Conservation (phyloP, 2,797 vertebrate genomes). For the Gastrophryne carolinensis region DNA sequence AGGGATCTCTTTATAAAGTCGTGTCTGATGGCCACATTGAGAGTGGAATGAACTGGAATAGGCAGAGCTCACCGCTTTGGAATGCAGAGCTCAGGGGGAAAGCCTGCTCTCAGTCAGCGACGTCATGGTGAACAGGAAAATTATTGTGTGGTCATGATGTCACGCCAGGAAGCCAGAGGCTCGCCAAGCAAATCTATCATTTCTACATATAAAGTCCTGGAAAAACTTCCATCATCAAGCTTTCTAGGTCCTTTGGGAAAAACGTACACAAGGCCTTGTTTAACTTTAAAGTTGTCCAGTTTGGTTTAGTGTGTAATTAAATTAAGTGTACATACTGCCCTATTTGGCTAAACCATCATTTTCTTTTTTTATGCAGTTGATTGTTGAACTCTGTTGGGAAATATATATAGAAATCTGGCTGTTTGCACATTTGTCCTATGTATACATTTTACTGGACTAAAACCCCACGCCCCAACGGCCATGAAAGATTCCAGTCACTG, state of each 20-base stretch:
- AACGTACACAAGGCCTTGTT: not conserved
- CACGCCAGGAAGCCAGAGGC: constrained; percentile 19
- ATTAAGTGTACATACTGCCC: not conserved
- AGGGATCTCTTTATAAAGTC: constrained; percentile 3
- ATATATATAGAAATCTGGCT: not conserved
- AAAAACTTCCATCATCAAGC: not conserved
- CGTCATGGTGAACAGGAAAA: constrained; percentile 40
- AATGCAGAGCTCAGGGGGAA: constrained; percentile 38
- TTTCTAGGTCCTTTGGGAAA: not conserved
- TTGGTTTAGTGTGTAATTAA: not conserved
- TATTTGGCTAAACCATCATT: not conserved
- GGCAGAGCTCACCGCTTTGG: constrained; percentile 31
- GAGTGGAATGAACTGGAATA: not conserved
- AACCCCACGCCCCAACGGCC: too few species aligned
- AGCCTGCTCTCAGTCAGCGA: constrained; percentile 15
- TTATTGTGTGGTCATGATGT: constrained; percentile 46
- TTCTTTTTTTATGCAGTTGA: not conserved
- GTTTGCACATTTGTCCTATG: not conserved
- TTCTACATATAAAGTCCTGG: not conserved
- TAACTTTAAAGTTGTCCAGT: not conserved
- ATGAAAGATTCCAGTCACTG: too few species aligned
- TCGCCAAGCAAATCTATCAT: constrained; percentile 9
- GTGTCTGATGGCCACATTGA: constrained; percentile 16
- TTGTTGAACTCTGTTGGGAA: not conserved
- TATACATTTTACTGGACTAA: not conserved